A percentile compares a stretch with the other conserved stretches of the same genome.
Evolutionary conservation across 2,113 vertebrate species (phyloP).

Genomic region (Ictalurus punctatus): DNA sequence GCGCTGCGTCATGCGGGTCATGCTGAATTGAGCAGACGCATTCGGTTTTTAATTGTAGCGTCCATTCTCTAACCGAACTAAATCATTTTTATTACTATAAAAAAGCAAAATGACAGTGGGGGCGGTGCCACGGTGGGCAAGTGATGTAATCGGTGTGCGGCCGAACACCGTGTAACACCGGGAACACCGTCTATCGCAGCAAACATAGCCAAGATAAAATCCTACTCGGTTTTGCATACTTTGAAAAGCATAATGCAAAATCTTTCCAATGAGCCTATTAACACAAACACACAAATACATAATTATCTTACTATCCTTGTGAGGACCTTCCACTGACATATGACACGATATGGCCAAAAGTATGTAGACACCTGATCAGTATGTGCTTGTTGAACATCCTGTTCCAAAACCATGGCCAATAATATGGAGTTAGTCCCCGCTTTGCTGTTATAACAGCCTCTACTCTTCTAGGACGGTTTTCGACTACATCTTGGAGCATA

Average conservation of each 20-base stretch:
- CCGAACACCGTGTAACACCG: too few relatives aligned
- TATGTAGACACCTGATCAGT: background rate
- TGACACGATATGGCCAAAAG: background rate
- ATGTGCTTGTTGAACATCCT: background rate
- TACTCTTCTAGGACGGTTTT: background rate
- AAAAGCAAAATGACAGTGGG: too few relatives aligned
- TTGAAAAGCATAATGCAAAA: background rate
- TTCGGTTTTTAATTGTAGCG: too few relatives aligned
- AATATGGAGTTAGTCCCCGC: background rate
- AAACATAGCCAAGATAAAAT: background rate
- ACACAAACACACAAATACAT: background rate
- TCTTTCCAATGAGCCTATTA: background rate
- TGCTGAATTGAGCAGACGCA: too few relatives aligned
- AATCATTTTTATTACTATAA: too few relatives aligned
- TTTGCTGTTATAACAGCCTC: background rate
- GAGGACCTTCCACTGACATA: background rate
- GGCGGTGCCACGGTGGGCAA: too few relatives aligned
- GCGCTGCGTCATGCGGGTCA: too few relatives aligned
- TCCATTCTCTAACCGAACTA: too few relatives aligned
- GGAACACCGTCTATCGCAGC: too few relatives aligned
- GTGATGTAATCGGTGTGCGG: too few relatives aligned
- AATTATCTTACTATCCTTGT: background rate
- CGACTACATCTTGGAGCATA: background rate
- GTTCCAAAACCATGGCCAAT: background rate
- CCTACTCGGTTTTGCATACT: background rate